Percentiles rank a stretch among this genome's conserved stretches.
These are phyloP conservation scores for Eilema griseolum DNA, from an alignment of 2,888 invertebrate species.

Conservation along the genomic window DNA sequence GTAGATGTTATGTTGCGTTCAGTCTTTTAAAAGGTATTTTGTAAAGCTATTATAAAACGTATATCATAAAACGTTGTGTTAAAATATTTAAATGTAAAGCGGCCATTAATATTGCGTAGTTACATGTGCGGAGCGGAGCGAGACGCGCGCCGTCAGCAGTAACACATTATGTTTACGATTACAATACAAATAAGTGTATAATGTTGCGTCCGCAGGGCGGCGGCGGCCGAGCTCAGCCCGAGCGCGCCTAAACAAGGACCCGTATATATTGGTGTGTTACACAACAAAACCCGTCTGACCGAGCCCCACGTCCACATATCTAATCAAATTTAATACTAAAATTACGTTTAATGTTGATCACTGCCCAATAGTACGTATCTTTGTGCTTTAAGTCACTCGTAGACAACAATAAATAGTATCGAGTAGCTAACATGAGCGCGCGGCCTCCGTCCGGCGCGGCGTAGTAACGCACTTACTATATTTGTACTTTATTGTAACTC, in stretches of 20 bases:
- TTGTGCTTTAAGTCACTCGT: conserved; percentile 85
- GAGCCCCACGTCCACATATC: conserved; percentile 77
- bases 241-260: conserved; percentile 78
- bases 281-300: conserved; percentile 78
- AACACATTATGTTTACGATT: conserved; percentile 78
- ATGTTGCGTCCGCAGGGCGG: conserved; percentile 61
- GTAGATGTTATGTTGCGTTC: conserved; percentile 39
- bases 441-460: conserved; percentile 76
- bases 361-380: conserved; percentile 87
- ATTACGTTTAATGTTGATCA: conserved; percentile 87
- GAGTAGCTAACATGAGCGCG: conserved; percentile 73
- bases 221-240: conserved; percentile 71
- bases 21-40: conserved; percentile 49
- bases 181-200: conserved; percentile 78
- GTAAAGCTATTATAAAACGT: conserved; percentile 51
- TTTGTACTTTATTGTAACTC: conserved; percentile 83
- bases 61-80: conserved; percentile 43
- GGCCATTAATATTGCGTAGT: conserved; percentile 40
- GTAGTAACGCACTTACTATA: conserved; percentile 65
- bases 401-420: conserved; percentile 82
- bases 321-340: conserved; percentile 85
- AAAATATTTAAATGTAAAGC: conserved; percentile 47
- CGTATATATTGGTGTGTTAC: conserved; percentile 81
- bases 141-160: conserved; percentile 64
- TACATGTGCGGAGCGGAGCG: conserved; percentile 54